phyloP scores from a whole-genome alignment of 1,140 invertebrate species.

The Sycobia sp. region DNA sequence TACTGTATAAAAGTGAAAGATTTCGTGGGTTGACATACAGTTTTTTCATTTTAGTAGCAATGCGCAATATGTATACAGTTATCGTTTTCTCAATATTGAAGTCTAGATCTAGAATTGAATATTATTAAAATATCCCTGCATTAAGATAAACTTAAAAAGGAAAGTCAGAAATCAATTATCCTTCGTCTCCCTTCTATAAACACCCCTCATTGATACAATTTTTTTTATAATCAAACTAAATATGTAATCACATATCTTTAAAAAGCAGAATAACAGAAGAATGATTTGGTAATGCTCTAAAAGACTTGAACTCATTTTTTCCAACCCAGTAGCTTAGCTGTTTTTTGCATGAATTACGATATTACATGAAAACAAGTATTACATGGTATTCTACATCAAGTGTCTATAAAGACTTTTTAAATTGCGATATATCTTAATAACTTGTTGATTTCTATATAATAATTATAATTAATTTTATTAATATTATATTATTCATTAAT shows the following conservation, averaged over 20 bases:
- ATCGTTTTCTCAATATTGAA: constrained; percentile 16
- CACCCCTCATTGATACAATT: constrained; percentile 17
- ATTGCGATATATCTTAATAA: constrained; percentile 30
- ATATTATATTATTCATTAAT: constrained; percentile 30
- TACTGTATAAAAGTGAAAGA: constrained; percentile 34
- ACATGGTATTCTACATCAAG: constrained; percentile 44
- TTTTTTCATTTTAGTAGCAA: constrained; percentile 30
- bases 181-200: not conserved
- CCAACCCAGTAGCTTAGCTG: constrained; percentile 38
- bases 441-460: constrained; percentile 27
- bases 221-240: constrained; percentile 33
- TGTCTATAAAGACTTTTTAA: constrained; percentile 40
- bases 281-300: constrained; percentile 17
- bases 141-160: constrained; percentile 22
- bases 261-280: constrained; percentile 24
- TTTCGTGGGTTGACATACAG: constrained; percentile 9
- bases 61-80: constrained; percentile 30
- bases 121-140: constrained; percentile 11
- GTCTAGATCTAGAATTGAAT: constrained; percentile 16
- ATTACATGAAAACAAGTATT: constrained; percentile 46
- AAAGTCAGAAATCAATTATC: not conserved
- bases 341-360: constrained; percentile 50
- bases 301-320: constrained; percentile 27
- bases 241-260: constrained; percentile 28
- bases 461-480: constrained; percentile 26